Evolutionary conservation across 2,113 vertebrate species (phyloP), one percentile per base, ranked within the genome.

Genomic region (Marcusenius ussheri): DNA sequence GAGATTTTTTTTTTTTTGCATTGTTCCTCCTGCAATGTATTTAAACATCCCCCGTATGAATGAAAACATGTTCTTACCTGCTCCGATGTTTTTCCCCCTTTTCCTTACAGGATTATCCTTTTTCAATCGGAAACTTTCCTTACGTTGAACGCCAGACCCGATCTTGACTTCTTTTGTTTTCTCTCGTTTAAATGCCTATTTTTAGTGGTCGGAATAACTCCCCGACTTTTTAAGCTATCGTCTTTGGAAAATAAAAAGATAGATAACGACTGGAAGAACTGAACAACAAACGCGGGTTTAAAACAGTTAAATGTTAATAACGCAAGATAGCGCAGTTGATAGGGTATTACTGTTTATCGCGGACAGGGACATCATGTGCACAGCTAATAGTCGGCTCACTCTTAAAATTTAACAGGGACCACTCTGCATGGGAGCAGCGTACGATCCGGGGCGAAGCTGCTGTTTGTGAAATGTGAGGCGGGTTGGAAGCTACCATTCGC

Each of bases 401-500:
- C 62, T 50, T 83, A 70, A 42, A 83, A 89, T 89, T 83, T 51
- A 89, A 83, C 49, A 24, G 27, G 35, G 49, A 89, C 13, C 19
- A 53, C 70, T 56, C 70, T 53, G 70, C 74, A 83, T 56, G 88
- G 46, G 47, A 49, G 66, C 62, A 46, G 77, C 88, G 77, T 56
- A 45, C 88, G 66, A 83, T 56, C 88, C 50, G 35, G 47, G 88
- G 50, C 3, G 50, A 39, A 24, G 88, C 50, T 50, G 88, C 88
- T 39, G 85, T 24, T 53, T 51, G 49, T 87, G 49, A 53, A 53
- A 87, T 53, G 88, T 70, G 49, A 89, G 74, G 88, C 70, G 74
- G 49, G 53, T 89, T 83, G 88, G 88, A 89, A 80, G 47, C 70
- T 83, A 89, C 88, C 88, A 89, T 83, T 83, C 49, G 50, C 88